Evolutionary conservation across 2,888 invertebrate genomes (phyloP), one percentile per base, ranked within the genome.

Genomic region (Siphlonurus alternatus): DNA sequence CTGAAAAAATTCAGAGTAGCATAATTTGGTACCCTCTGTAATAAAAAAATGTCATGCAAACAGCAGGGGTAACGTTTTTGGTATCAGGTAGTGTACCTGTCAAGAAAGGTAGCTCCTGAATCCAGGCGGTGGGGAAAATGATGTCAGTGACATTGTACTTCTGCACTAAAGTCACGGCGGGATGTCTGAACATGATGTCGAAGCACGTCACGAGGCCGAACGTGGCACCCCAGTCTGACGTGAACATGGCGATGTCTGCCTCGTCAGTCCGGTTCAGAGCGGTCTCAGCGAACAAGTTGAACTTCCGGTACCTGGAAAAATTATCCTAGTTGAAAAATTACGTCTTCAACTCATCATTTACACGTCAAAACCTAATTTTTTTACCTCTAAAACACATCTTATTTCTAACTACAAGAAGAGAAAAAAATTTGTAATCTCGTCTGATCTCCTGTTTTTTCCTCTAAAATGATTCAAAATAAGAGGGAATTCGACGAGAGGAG

Each of bases 171-270:
- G 80, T 78, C 7, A 86, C 76, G 0, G 85, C 80, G 0, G 92
- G 90, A 2, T 81, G 76, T 69, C 84, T 80, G 76, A 88, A 92
- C 69, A 91, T 73, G 7, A 93, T 81, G 72, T 93, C 93, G 72
- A 92, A 93, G 74, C 93, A 93, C 61, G 86, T 85, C 72, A 88
- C 86, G 68, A 87, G 82, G 0, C 91, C 92, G 72, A 92, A 90
- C 10, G 79, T 83, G 0, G 88, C 86, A n/a, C 85, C 85, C 71
- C 90, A 90, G 73, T 91, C 89, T 0, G 89, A 88, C 1, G 74
- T 75, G 70, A 92, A 89, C 3, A 79, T 74, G 0, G 82, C 79
- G 1, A 82, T 69, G 61, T 87, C 84, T 0, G 83, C 76, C 38
- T 72, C 65, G 10, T 67, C 62, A 0, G 74, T 71, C 1, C 64